Conservation (phyloP, 2,888 invertebrate genomes). For the Drosophila meridionalis region DNA sequence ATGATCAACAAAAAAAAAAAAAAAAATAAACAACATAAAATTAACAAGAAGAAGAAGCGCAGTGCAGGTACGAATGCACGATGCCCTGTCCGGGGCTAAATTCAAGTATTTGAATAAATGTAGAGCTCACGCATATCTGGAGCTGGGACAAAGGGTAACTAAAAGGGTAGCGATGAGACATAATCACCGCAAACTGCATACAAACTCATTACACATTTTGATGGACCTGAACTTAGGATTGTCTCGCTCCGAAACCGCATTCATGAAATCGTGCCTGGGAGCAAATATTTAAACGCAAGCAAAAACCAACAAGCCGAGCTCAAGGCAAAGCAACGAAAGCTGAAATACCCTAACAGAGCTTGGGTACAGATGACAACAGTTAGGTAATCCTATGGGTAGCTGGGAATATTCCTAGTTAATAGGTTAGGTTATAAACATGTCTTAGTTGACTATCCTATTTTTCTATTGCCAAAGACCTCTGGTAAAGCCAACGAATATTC, state of each 20-base stretch:
- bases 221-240: conserved; percentile 33
- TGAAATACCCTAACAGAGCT: conserved; percentile 9
- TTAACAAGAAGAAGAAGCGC: not conserved
- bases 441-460: not conserved
- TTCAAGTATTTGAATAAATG: conserved; percentile 27
- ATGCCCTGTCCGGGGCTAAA: conserved; percentile 27
- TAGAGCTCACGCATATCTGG: conserved; percentile 16
- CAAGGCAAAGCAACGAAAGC: not conserved
- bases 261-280: conserved; percentile 45
- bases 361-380: not conserved
- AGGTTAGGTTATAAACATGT: not conserved
- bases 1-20: conserved; percentile 2
- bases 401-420: not conserved
- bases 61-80: conserved; percentile 18
- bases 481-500: not conserved
- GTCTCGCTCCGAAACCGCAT: conserved; percentile 49
- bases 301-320: conserved; percentile 14
- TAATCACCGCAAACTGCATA: conserved; percentile 28
- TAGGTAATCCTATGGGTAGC: not conserved
- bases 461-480: not conserved
- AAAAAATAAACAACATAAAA: not conserved
- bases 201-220: conserved; percentile 48
- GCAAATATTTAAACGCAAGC: conserved; percentile 29
- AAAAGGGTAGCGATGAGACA: conserved; percentile 16
- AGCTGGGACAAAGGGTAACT: conserved; percentile 13